These are phyloP conservation scores for Ferrisia virgata DNA, from an alignment of 2,888 invertebrate species.

Conservation along the genomic window DNA sequence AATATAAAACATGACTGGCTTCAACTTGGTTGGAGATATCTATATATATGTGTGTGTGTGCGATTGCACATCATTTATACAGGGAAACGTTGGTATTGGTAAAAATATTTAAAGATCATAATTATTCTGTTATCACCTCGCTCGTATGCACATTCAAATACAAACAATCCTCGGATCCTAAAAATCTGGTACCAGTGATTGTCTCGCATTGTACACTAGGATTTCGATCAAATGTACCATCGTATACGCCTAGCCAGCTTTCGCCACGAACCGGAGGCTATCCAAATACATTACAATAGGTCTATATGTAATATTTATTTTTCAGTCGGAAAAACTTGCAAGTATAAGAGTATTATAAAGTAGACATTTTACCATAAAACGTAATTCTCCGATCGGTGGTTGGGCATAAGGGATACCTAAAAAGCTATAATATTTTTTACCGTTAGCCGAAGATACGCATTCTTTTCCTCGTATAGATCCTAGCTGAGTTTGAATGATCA, in stretches of 20 bases:
- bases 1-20: constrained; percentile 25
- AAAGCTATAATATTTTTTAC: background rate
- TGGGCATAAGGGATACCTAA: background rate
- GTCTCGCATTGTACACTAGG: background rate
- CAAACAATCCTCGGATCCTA: constrained; percentile 12
- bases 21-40: background rate
- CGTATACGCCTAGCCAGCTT: background rate
- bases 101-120: no score
- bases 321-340: no score
- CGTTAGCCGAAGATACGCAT: no score
- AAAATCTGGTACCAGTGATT: background rate
- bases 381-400: background rate
- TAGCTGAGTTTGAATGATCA: no score
- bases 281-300: background rate
- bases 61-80: no score
- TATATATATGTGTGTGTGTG: no score
- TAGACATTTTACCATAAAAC: no score
- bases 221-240: background rate
- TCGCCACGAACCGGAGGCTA: background rate
- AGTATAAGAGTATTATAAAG: no score
- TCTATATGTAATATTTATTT: background rate
- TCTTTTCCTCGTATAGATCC: no score
- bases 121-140: no score
- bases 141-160: constrained; percentile 7
- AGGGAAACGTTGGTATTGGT: no score